Conservation (phyloP, 2,113 vertebrate genomes). For the Phaethornis superciliosus region DNA sequence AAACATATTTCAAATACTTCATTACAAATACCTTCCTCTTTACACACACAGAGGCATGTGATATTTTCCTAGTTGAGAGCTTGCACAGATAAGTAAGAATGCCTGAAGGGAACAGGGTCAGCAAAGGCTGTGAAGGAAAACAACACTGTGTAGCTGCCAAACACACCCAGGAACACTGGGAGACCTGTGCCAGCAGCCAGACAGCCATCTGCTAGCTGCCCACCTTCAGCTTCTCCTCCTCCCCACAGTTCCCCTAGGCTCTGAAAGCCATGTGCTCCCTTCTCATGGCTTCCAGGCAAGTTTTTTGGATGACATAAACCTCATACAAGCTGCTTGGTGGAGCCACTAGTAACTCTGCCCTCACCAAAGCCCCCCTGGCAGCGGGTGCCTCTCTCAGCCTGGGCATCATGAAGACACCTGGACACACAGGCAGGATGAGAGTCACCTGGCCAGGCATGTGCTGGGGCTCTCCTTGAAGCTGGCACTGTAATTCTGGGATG, state of each 20-base stretch:
- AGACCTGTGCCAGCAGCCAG: neutral
- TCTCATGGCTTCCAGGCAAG: neutral
- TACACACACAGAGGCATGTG: neutral
- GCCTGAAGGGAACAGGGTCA: neutral
- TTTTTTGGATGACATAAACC: neutral
- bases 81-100: constrained; percentile 36
- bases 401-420: neutral
- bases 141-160: neutral
- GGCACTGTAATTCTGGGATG: neutral
- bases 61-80: neutral
- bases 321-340: neutral
- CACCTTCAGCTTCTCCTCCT: neutral
- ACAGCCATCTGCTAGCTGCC: neutral
- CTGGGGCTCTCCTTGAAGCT: neutral
- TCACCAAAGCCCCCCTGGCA: neutral
- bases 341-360: neutral
- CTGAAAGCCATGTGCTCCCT: neutral
- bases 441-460: neutral
- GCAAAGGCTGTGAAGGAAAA: neutral
- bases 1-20: constrained; percentile 44
- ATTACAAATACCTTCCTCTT: constrained; percentile 39
- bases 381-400: fast-evolving
- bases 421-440: neutral
- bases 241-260: neutral
- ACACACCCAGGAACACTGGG: neutral